phyloP scores from a whole-genome alignment of 2,888 invertebrate genomes.

The Formica aserva region DNA sequence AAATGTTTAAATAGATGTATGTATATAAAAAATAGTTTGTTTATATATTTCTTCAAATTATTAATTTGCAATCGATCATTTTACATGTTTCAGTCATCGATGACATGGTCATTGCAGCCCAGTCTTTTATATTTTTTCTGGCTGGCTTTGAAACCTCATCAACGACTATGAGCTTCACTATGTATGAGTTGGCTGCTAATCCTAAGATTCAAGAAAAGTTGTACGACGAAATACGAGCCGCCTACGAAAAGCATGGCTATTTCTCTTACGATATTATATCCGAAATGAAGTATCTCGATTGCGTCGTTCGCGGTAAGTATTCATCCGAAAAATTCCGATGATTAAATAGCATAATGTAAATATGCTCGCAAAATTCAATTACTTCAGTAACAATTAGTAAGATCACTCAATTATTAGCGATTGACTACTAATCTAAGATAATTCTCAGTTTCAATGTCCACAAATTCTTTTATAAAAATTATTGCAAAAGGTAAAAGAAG shows the following conservation, averaged over 20 bases:
- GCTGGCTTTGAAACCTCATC: constrained; percentile 80
- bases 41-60: background rate
- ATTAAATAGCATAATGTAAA: background rate
- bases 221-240: constrained; percentile 69
- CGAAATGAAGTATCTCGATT: constrained; percentile 71
- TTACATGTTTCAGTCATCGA: constrained; percentile 64
- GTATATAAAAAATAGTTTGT: constrained; percentile 44
- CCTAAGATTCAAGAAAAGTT: constrained; percentile 74
- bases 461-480: background rate
- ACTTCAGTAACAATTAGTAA: background rate
- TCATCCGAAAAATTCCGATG: constrained; percentile 39
- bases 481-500: background rate
- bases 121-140: constrained; percentile 76
- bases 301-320: constrained; percentile 59
- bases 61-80: background rate
- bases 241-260: constrained; percentile 61
- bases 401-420: constrained; percentile 25
- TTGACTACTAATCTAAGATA: background rate
- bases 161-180: constrained; percentile 73
- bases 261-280: constrained; percentile 70
- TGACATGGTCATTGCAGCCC: constrained; percentile 71
- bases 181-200: constrained; percentile 77
- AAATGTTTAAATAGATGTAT: constrained; percentile 77
- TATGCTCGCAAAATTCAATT: background rate
- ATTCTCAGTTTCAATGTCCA: background rate